phyloP scores from a whole-genome alignment of 2,888 invertebrate genomes.

The Volucella inflata region DNA sequence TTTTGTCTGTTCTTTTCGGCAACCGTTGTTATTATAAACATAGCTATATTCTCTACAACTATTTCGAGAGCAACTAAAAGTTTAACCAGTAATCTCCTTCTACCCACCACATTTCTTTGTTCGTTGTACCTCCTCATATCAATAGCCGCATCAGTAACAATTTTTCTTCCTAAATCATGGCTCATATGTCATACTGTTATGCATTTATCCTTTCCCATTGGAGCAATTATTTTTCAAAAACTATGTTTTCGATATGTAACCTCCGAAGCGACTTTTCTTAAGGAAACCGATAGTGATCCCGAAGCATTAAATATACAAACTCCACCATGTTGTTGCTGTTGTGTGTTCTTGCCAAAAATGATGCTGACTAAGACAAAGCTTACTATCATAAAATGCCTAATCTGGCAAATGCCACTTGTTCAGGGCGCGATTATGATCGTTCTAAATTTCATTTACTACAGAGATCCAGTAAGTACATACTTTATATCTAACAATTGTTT shows the following conservation, averaged over 20 bases:
- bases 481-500: constrained; percentile 9
- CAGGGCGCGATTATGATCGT: constrained; percentile 81
- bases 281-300: constrained; percentile 82
- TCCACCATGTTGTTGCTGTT: constrained; percentile 80
- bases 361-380: constrained; percentile 79
- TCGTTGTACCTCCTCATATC: constrained; percentile 82
- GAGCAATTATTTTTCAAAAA: constrained; percentile 80
- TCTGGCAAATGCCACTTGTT: constrained; percentile 82
- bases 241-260: constrained; percentile 83
- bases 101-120: constrained; percentile 79
- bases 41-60: constrained; percentile 80
- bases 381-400: constrained; percentile 80
- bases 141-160: constrained; percentile 80
- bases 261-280: constrained; percentile 82
- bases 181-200: constrained; percentile 82
- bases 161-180: constrained; percentile 81
- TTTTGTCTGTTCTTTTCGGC: constrained; percentile 80
- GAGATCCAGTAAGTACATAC: constrained; percentile 76
- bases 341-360: constrained; percentile 79
- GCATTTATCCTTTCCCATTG: constrained; percentile 82
- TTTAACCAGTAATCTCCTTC: constrained; percentile 77
- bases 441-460: constrained; percentile 81
- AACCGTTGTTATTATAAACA: constrained; percentile 80
- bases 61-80: constrained; percentile 77
- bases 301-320: constrained; percentile 81